Evolutionary conservation across 2,797 vertebrate genomes (phyloP).

Genomic region (Gobionotothen gibberifrons): DNA sequence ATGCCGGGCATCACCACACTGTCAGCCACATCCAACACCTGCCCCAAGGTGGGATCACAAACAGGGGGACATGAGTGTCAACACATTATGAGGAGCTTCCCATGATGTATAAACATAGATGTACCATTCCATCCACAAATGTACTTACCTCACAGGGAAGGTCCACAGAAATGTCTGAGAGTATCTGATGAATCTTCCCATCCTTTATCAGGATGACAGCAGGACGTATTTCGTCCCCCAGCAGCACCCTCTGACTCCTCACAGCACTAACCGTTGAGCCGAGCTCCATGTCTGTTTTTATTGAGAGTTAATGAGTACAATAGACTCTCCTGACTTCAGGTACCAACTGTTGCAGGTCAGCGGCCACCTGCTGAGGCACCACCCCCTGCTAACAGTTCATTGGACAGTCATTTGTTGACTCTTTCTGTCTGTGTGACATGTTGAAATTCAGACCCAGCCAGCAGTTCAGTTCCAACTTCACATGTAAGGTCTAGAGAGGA

Average conservation of each 20-base stretch:
- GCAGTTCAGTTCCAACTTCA: background rate
- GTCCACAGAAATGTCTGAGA: constrained; percentile 47
- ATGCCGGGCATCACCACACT: constrained; percentile 88
- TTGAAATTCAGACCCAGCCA: background rate
- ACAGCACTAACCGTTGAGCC: constrained; percentile 79
- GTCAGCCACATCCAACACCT: constrained; percentile 86
- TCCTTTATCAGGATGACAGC: constrained; percentile 82
- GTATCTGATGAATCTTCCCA: constrained; percentile 82
- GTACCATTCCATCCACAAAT: background rate
- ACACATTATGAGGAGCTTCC: background rate
- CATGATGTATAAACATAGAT: background rate
- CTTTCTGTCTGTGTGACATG: background rate
- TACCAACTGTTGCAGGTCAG: background rate
- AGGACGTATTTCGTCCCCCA: constrained; percentile 73
- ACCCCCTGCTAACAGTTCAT: constrained; percentile 5
- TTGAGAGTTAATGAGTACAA: constrained; percentile 11
- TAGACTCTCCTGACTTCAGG: background rate
- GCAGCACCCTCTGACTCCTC: constrained; percentile 83
- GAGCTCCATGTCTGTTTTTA: constrained; percentile 70
- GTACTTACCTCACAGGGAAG: constrained; percentile 71
- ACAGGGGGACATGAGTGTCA: background rate
- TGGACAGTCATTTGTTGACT: constrained; percentile 55
- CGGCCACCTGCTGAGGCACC: constrained; percentile 31
- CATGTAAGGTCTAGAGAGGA: background rate
- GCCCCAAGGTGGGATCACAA: constrained; percentile 16